Evolutionary conservation across 2,113 vertebrate genomes (phyloP).

Genomic region (Hucho hucho): DNA sequence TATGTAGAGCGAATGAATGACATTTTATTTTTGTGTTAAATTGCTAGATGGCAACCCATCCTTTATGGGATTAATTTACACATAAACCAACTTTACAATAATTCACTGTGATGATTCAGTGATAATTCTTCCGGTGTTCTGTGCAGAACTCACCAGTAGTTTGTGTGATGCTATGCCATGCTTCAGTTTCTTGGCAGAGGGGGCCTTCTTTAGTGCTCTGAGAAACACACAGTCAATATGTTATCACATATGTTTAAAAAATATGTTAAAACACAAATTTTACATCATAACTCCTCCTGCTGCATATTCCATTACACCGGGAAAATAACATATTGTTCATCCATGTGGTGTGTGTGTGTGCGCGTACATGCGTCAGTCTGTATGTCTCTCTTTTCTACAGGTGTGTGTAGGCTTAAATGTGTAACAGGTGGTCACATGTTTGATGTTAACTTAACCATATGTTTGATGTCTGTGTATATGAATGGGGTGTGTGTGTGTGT

Average conservation of each 20-base stretch:
- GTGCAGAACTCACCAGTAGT: conserved; percentile 58
- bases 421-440: background rate
- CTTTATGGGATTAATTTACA: too few relatives aligned
- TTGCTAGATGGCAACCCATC: too few relatives aligned
- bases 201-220: conserved; percentile 65
- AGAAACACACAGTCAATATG: conserved; percentile 29
- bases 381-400: background rate
- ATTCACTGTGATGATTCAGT: too few relatives aligned
- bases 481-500: conserved; percentile 32
- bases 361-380: background rate
- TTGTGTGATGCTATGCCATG: conserved; percentile 72
- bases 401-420: conserved; percentile 2
- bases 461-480: background rate
- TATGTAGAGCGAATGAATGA: too few relatives aligned
- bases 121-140: background rate
- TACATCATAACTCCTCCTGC: too few relatives aligned
- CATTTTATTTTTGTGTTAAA: too few relatives aligned
- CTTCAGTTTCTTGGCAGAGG: conserved; percentile 56
- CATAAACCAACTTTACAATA: too few relatives aligned
- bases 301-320: too few relatives aligned
- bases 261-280: too few relatives aligned
- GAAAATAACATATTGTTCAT: too few relatives aligned
- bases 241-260: too few relatives aligned
- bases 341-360: background rate
- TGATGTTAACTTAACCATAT: background rate